Evolutionary conservation across 2,113 vertebrate genomes (phyloP).

Genomic region (Tetraodon nigroviridis): DNA sequence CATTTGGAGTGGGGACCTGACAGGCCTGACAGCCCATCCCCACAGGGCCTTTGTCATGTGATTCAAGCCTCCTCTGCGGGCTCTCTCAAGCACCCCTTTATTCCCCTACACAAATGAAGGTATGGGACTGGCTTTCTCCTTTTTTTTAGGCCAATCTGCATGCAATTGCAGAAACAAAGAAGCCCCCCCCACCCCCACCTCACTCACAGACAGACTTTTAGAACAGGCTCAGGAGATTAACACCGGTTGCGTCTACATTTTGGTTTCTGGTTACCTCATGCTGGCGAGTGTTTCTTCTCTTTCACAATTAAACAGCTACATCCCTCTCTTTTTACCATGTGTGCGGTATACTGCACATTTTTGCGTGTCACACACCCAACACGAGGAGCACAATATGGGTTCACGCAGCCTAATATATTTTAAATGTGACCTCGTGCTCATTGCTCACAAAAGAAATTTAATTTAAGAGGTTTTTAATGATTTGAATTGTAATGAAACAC

Average conservation of each 20-base stretch:
- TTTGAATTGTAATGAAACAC: too few relatives aligned
- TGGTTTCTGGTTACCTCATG: conserved; percentile 62
- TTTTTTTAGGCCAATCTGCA: conserved; percentile 72
- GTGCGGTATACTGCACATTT: conserved; percentile 54
- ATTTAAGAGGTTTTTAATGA: too few relatives aligned
- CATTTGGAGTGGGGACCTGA: conserved; percentile 94
- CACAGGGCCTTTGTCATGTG: conserved; percentile 88
- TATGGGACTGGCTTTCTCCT: conserved; percentile 69
- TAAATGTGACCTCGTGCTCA: not conserved
- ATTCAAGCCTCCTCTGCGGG: conserved; percentile 82
- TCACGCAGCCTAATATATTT: too few relatives aligned
- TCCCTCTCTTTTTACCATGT: conserved; percentile 58
- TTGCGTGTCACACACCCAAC: conserved; percentile 38
- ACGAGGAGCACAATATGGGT: conserved; percentile 30
- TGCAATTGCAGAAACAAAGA: conserved; percentile 76
- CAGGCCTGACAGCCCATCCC: conserved; percentile 95
- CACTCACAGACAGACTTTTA: conserved; percentile 66
- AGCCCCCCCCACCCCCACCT: conserved; percentile 56
- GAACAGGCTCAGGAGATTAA: conserved; percentile 78
- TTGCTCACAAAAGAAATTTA: too few relatives aligned
- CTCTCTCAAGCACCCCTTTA: conserved; percentile 67
- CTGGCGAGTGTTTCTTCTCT: conserved; percentile 68
- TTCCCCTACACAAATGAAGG: conserved; percentile 76
- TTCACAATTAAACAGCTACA: conserved; percentile 70
- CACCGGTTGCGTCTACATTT: conserved; percentile 75